Evolutionary conservation across 2,113 vertebrate genomes (phyloP).

Genomic region (Fregata magnificens): DNA sequence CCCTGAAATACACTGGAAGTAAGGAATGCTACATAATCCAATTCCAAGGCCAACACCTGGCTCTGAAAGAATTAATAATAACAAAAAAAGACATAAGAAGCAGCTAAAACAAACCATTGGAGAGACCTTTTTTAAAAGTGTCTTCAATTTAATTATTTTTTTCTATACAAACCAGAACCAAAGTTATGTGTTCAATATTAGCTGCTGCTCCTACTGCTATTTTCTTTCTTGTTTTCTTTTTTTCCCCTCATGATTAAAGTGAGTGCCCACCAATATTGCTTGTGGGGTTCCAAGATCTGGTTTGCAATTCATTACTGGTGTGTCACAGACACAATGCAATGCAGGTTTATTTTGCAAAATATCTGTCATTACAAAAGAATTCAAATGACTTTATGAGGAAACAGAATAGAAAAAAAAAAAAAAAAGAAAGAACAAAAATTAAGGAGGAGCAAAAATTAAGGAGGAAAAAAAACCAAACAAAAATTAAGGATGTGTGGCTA

Average conservation of each 20-base stretch:
- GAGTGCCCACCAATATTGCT: neutral
- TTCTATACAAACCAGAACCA: neutral
- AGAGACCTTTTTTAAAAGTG: neutral
- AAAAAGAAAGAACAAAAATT: neutral
- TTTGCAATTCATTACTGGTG: neutral
- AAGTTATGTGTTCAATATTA: neutral
- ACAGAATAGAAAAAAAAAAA: neutral
- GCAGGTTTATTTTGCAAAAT: neutral
- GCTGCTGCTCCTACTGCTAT: neutral
- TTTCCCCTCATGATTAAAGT: neutral
- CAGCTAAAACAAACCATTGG: neutral
- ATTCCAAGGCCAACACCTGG: slow-evolving; percentile 91
- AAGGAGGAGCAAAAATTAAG: neutral
- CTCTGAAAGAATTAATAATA: slow-evolving; percentile 73
- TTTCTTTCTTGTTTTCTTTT: neutral
- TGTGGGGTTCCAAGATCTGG: neutral
- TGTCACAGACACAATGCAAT: neutral
- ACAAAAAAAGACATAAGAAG: neutral
- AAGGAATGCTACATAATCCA: slow-evolving; percentile 88
- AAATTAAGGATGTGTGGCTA: neutral
- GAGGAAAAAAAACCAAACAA: neutral
- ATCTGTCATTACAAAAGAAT: neutral
- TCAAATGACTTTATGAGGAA: neutral
- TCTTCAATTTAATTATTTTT: neutral
- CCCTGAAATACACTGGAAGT: slow-evolving; percentile 81